Conservation (phyloP, 1,140 invertebrate genomes). For the Metaphire vulgaris region DNA sequence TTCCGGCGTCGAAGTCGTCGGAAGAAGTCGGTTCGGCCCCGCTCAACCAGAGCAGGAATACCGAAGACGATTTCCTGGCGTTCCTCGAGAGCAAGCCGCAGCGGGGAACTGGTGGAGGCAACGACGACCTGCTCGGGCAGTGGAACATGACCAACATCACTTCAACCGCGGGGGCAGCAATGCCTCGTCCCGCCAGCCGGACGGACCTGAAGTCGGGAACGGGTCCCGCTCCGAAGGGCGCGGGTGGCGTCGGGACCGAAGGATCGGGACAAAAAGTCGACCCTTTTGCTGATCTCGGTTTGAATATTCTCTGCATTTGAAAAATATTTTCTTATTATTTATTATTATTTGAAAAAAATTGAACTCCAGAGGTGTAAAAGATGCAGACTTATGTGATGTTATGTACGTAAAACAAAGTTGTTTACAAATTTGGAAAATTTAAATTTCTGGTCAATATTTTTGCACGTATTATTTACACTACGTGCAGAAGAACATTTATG, state of each 20-base stretch:
- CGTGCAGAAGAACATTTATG: no score
- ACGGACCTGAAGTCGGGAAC: not conserved
- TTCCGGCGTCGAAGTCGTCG: conserved; percentile 2
- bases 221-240: not conserved
- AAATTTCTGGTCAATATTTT: no score
- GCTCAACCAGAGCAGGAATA: not conserved
- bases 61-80: conserved; percentile 37
- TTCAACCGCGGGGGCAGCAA: conserved; percentile 32
- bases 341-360: no score
- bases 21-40: not conserved
- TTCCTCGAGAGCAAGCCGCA: conserved; percentile 35
- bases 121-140: conserved; percentile 41
- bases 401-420: no score
- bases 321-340: no score
- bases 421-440: no score
- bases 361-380: no score
- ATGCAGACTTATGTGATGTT: no score
- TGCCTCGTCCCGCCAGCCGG: conserved; percentile 5
- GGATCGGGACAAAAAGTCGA: not conserved
- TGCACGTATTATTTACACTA: no score
- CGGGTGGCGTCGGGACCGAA: not conserved
- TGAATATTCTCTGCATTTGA: not conserved
- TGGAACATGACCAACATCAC: conserved; percentile 39
- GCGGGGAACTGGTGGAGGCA: not conserved
- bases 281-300: conserved; percentile 8